A percentile compares a stretch with the other conserved stretches of the same genome.
phyloP scores from a whole-genome alignment of 2,113 vertebrate species.

The Phoxinus phoxinus region DNA sequence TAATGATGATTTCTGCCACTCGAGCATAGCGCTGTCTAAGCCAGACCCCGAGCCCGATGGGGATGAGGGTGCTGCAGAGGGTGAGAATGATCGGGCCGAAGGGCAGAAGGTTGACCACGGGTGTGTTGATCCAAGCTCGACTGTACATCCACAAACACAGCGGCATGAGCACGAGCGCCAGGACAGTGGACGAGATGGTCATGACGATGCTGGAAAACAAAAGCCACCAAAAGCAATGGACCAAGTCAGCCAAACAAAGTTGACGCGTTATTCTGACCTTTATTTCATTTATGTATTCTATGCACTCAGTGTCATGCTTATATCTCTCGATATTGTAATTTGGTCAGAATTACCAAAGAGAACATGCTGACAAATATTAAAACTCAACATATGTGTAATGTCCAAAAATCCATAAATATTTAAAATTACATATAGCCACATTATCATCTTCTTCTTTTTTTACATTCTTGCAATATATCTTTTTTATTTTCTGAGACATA shows the following conservation, averaged over 20 bases:
- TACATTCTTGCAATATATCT: not conserved
- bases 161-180: slow-evolving; percentile 93
- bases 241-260: not conserved
- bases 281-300: not conserved
- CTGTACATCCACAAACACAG: slow-evolving; percentile 97
- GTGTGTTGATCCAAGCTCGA: slow-evolving; percentile 93
- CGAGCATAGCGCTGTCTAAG: slow-evolving; percentile 85
- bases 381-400: not conserved
- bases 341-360: not conserved
- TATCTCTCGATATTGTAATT: not conserved
- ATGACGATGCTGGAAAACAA: slow-evolving; percentile 86
- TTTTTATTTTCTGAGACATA: no score
- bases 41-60: slow-evolving; percentile 88
- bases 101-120: slow-evolving; percentile 88
- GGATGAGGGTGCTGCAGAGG: slow-evolving; percentile 93
- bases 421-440: not conserved
- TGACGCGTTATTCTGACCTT: no score
- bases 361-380: not conserved
- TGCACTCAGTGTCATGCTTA: not conserved
- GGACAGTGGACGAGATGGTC: slow-evolving; percentile 94
- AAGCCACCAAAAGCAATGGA: not conserved
- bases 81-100: slow-evolving; percentile 92
- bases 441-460: not conserved
- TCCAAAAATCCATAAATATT: not conserved
- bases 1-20: slow-evolving; percentile 87